phyloP scores from a whole-genome alignment of 1,140 invertebrate genomes.

The Drosophila teissieri region DNA sequence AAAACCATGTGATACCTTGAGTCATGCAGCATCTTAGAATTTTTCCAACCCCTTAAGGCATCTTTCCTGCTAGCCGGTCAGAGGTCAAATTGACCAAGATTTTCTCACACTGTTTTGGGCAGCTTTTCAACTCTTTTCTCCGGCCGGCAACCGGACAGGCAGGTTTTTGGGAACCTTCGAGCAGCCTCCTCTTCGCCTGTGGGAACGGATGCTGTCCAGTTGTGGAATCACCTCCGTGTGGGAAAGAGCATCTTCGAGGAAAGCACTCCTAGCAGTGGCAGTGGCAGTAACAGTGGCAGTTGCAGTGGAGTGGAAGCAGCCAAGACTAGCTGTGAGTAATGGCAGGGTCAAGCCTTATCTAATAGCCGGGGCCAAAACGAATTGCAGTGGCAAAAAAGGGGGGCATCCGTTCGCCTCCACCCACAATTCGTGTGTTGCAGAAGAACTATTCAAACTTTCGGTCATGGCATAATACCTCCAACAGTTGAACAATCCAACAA shows the following conservation, averaged over 20 bases:
- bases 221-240: conserved; percentile 57
- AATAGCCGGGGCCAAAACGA: conserved; percentile 54
- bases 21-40: conserved; percentile 20
- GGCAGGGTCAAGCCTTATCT: conserved; percentile 38
- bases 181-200: conserved; percentile 41
- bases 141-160: conserved; percentile 63
- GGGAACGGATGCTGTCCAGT: conserved; percentile 69
- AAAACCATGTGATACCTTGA: not conserved
- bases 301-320: not conserved
- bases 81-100: conserved; percentile 68
- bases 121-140: conserved; percentile 75
- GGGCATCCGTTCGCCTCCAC: conserved; percentile 2
- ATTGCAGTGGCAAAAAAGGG: conserved; percentile 45
- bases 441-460: conserved; percentile 80
- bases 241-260: conserved; percentile 50
- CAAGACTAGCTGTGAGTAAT: conserved; percentile 47
- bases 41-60: conserved; percentile 34
- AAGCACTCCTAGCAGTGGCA: not conserved
- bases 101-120: conserved; percentile 75
- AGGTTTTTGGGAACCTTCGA: conserved; percentile 29
- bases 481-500: conserved; percentile 54
- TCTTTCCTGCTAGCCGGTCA: conserved; percentile 50
- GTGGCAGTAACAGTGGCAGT: no score
- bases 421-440: conserved; percentile 37
- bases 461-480: conserved; percentile 79